These are phyloP conservation scores for Drosophila bipectinata DNA, from an alignment of 1,140 invertebrate genomes.

Conservation along the genomic window DNA sequence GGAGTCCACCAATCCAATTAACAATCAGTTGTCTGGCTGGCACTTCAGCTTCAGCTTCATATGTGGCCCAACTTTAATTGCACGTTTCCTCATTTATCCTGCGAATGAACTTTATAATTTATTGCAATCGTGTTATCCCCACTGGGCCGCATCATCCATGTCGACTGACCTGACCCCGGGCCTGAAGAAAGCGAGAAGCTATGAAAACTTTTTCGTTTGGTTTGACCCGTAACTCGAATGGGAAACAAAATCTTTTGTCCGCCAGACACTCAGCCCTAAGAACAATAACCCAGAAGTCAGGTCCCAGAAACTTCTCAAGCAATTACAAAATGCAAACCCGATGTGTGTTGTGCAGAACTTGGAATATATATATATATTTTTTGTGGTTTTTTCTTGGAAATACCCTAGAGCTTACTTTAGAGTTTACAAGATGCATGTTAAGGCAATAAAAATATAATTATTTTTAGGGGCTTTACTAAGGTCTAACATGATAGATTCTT, in stretches of 20 bases:
- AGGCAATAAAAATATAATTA: neutral
- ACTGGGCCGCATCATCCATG: conserved; percentile 1
- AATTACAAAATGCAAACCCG: conserved; percentile 72
- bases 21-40: conserved; percentile 41
- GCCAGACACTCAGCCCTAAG: conserved; percentile 9
- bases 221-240: conserved; percentile 61
- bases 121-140: conserved; percentile 69
- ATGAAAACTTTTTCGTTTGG: conserved; percentile 45
- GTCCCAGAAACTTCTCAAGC: conserved; percentile 61
- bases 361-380: conserved; percentile 8
- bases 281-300: conserved; percentile 22
- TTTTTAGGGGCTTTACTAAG: no score
- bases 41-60: conserved; percentile 59
- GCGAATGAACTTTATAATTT: conserved; percentile 70
- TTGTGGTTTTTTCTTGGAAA: conserved; percentile 1
- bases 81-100: conserved; percentile 70
- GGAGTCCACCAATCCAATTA: conserved; percentile 40
- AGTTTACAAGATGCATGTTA: neutral
- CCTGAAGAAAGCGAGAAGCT: conserved; percentile 33
- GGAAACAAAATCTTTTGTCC: conserved; percentile 53
- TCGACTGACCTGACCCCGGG: conserved; percentile 6
- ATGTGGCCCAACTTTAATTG: conserved; percentile 75
- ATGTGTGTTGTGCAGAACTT: conserved; percentile 22
- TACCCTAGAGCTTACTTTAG: conserved; percentile 3
- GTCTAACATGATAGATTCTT: no score